Conservation (phyloP, 2,888 invertebrate genomes). For the Philereme transversata region DNA sequence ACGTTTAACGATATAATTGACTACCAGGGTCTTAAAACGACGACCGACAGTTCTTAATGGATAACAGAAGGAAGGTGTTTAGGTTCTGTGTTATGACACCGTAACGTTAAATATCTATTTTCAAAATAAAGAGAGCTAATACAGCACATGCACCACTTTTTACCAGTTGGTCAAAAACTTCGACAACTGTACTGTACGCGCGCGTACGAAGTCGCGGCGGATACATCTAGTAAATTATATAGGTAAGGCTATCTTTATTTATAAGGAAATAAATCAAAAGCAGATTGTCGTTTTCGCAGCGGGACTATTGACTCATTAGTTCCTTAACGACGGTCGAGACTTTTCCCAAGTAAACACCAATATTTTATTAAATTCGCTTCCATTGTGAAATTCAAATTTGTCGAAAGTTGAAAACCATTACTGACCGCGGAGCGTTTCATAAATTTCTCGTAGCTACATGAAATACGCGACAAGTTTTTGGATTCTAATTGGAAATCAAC, state of each 20-base stretch:
- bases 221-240: too few relatives aligned
- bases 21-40: too few relatives aligned
- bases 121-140: too few relatives aligned
- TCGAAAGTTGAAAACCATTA: conserved; percentile 52
- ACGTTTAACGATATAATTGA: too few relatives aligned
- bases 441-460: conserved; percentile 60
- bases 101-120: too few relatives aligned
- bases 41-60: too few relatives aligned
- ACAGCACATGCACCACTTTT: too few relatives aligned
- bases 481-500: conserved; percentile 69
- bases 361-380: conserved; percentile 51
- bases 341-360: conserved; percentile 46
- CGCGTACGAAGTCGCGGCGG: too few relatives aligned
- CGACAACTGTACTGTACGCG: too few relatives aligned
- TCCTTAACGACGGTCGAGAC: conserved; percentile 34
- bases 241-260: conserved; percentile 19
- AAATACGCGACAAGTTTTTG: conserved; percentile 66
- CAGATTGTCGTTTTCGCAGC: conserved; percentile 40
- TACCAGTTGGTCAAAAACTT: too few relatives aligned
- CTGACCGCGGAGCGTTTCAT: conserved; percentile 54
- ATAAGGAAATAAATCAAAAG: conserved; percentile 41
- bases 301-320: conserved; percentile 35
- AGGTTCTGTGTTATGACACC: too few relatives aligned
- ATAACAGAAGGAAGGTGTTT: too few relatives aligned
- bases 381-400: conserved; percentile 59